Base-by-base conservation (phyloP, 2,888 invertebrate species). In the Athalia circularis region DNA sequence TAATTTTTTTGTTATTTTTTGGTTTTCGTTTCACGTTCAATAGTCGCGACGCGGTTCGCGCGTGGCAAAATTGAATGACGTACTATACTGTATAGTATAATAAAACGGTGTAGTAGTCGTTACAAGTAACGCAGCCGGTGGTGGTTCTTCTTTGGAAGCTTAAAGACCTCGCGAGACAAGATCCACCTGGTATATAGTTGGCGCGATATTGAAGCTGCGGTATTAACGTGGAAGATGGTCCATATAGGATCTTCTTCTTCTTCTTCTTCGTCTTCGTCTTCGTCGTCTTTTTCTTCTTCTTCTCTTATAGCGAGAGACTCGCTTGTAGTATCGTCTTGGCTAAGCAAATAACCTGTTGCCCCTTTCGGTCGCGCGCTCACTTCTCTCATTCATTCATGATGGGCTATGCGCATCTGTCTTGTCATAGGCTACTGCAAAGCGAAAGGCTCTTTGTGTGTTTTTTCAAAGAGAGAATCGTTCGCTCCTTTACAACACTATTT, bases 321-420 rank as follows among this genome's bases (percentile, higher is more conserved):
- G 65, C 13, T 48, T n/a, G 29, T 75, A 64, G 72, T 59, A 75
- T 50, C 75, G 62, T 50, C 50, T 50, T 48, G 62, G 75, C 11
- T 75, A 75, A 75, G 75, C 62, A 75, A 75, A 75, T 75, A 75
- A 75, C 75, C 75, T 75, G 75, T 75, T 75, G 75, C 75, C 62
- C 13, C 62, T 57, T 59, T 45, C 29, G 50, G 11, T 48, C 48
- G 29, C 48, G 29, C 29, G 29, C 29, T 29, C 29, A 29, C 29
- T 29, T 29, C 29, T 29, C 29, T 29, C 29, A 50, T 75, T 75
- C 75, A 75, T 75, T 75, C 75, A 75, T 75, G 48, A 62, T 4
- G 50, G 59, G 13, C 29, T 15, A 15, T 8, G 8, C 62, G 50
- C 75, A 62, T 75, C 75, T 75, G 62, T 75, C 75, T 75, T n/a